Base-by-base conservation (phyloP, 2,888 invertebrate species). In the Cheilosia grossa region DNA sequence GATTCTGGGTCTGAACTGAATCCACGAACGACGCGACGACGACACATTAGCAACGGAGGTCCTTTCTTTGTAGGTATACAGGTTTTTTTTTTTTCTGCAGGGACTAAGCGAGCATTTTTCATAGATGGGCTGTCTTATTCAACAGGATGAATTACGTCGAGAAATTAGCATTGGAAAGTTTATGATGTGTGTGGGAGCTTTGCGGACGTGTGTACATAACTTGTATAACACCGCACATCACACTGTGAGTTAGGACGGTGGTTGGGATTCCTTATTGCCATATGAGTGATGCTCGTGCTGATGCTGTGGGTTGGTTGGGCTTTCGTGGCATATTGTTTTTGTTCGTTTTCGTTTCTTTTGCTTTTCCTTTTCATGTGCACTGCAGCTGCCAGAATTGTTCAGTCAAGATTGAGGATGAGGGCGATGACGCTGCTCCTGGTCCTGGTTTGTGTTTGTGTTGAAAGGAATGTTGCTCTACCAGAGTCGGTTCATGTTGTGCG, bases 161-260 rank as follows among this genome's bases (percentile, higher is more conserved):
- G 74, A 83, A 83, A 80, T 83, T 83, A 79, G 82, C 82, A 83
- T 83, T 74, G 59, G 73, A 74, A 73, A 83, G 82, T 83, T 74
- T 83, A 79, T 79, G 69, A 83, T 69, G 79, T 77, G 77, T 69
- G 77, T 59, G 67, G 82, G 37, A 58, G 59, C 64, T 83, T 74
- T 83, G 79, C 64, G 79, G 79, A 79, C 79, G 79, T 79, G 64
- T 69, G 49, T 51, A 72, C 67, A 72, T 59, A 81, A 42, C 53
- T 73, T 44, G 64, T 72, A 44, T 63, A 70, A 70, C 30, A 72
- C 37, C 37, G 30, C 33, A 79, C 51, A 72, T 40, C 47, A 56
- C 13, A 19, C 2, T 21, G 27, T 42, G 33, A 9, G 53, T 19
- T 63, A 33, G 24, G 13, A 9, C 37, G 37, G 7, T 64, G 47